Evolutionary conservation across 1,140 invertebrate genomes (phyloP), one percentile per base, ranked within the genome.

Genomic region (Gonatopus flavifemur): DNA sequence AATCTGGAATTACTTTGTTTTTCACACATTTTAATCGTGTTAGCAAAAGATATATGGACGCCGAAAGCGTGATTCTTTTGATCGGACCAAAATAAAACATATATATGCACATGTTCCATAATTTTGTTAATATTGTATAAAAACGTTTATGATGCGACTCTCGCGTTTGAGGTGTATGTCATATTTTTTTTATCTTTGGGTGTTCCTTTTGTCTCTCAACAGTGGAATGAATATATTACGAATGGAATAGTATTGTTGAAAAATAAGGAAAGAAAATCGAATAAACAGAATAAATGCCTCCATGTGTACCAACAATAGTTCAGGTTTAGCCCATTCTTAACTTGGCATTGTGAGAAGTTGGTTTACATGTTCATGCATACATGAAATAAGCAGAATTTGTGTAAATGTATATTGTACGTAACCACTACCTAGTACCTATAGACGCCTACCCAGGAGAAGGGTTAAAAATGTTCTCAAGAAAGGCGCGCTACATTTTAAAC

Each of bases 111-210:
- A 69, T 70, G 65, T 69, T 75, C 62, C 55, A 67, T 61, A 56
- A 57, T 69, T 76, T 74, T 74, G 64, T 75, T 74, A 69, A 72
- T 72, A 66, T 67, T 74, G 62, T 73, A 72, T 67, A 68, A 58
- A 67, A 68, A 57, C 49, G 46, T 68, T 66, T 62, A 66, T 59
- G 52, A 69, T 58, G 55, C 52, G 56, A 64, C 62, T 30, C 24
- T 51, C 57, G 19, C 42, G 44, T 49, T 41, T 51, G 49, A 28
- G 38, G 46, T 22, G 30, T 32, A 16, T 8, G 7, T 12, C 36
- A 8, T 24, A n/a, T n/a, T n/a, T n/a, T n/a, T n/a, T 52, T 48
- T 15, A 33, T 19, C 9, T 19, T 28, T 12, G 18, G 22, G 28
- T 43, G 32, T n/a, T n/a, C n/a, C 25, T 28, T 12, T 28, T 28